phyloP scores from a whole-genome alignment of 35 echinoderm and acorn worm genomes.

The Diadema setosum region DNA sequence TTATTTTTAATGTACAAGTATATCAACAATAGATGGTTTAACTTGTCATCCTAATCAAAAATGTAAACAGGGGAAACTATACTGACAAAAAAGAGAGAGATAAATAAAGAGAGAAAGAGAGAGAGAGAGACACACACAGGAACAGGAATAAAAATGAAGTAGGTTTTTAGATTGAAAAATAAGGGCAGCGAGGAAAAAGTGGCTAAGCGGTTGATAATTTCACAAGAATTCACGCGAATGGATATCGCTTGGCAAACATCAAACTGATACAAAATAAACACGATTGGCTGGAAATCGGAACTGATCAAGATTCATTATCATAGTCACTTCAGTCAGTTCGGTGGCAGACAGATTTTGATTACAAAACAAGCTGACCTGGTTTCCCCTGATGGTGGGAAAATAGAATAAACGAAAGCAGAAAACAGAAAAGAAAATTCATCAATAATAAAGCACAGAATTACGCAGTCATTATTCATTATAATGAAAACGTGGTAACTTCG shows the following conservation, averaged over 20 bases:
- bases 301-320: slow-evolving; percentile 1
- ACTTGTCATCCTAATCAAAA: slow-evolving; percentile 1
- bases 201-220: not conserved
- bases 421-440: not conserved
- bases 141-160: too few species aligned
- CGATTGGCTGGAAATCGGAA: not conserved
- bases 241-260: not conserved
- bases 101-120: not conserved
- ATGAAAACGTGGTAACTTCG: too few species aligned
- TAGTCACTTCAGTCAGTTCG: not conserved
- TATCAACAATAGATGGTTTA: not conserved
- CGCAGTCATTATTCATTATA: too few species aligned
- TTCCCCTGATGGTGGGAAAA: too few species aligned
- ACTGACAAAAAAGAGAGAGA: not conserved
- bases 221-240: not conserved
- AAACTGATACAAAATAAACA: slow-evolving; percentile 12
- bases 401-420: not conserved
- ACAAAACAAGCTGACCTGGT: not conserved
- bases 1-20: not conserved
- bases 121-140: not conserved
- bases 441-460: too few species aligned
- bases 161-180: not conserved
- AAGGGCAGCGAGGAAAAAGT: not conserved
- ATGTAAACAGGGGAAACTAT: not conserved
- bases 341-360: not conserved